These are phyloP conservation scores for Ammodramus savannarum DNA, from an alignment of 2,113 vertebrate genomes.

Conservation along the genomic window DNA sequence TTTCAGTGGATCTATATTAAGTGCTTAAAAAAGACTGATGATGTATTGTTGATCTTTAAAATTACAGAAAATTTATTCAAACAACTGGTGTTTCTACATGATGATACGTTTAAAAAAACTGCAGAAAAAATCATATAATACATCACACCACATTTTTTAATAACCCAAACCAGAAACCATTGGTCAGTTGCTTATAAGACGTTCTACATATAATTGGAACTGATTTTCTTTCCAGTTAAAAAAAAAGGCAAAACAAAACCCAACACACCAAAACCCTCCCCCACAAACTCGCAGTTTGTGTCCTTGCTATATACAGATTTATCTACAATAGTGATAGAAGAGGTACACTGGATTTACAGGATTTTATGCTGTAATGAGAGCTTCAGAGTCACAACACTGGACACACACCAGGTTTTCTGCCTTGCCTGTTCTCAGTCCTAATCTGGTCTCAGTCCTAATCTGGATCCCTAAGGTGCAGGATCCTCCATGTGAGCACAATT, in stretches of 20 bases:
- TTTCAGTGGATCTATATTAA: fast-evolving
- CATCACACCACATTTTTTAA: neutral
- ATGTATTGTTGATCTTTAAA: neutral
- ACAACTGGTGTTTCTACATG: neutral
- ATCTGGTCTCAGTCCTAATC: no score
- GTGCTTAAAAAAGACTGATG: neutral
- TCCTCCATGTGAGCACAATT: neutral
- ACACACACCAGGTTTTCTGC: neutral
- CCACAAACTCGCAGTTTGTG: neutral
- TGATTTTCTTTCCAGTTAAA: neutral
- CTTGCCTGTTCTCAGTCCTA: neutral
- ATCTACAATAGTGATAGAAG: neutral
- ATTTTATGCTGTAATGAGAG: neutral
- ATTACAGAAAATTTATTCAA: neutral
- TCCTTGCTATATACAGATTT: neutral
- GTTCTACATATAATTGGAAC: neutral
- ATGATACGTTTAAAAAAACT: neutral
- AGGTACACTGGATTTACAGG: neutral
- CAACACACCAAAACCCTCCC: neutral
- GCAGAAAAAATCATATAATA: neutral
- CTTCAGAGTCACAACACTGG: neutral
- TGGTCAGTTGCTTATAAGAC: neutral
- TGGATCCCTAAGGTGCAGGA: neutral
- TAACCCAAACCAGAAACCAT: neutral
- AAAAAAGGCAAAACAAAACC: neutral